Conservation (phyloP, 2,797 vertebrate genomes). For the Craterocephalus amniculus region DNA sequence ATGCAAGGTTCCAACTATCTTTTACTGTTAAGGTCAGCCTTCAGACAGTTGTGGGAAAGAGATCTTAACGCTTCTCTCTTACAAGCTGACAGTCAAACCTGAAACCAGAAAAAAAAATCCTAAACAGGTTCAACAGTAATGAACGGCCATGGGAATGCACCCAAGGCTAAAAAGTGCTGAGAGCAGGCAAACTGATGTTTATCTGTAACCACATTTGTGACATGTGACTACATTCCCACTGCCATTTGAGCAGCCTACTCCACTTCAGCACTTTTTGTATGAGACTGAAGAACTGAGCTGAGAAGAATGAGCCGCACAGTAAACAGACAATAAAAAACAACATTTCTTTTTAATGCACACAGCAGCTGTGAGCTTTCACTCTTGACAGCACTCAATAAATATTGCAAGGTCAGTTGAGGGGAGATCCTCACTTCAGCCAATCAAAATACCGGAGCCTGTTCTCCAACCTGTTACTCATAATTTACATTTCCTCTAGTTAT, state of each 20-base stretch:
- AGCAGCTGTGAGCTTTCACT: constrained; percentile 17
- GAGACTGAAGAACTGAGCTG: background rate
- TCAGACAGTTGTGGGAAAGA: constrained; percentile 31
- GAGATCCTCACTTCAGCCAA: constrained; percentile 47
- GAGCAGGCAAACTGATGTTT: constrained; percentile 53
- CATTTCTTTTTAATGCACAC: background rate
- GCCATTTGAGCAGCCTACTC: constrained; percentile 15
- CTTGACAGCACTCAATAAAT: constrained; percentile 51
- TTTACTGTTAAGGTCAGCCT: constrained; percentile 44
- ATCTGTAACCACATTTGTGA: constrained; percentile 54
- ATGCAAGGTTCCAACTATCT: constrained; percentile 34
- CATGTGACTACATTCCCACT: constrained; percentile 51
- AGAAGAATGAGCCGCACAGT: background rate
- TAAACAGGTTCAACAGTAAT: constrained; percentile 52
- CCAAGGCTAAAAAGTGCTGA: constrained; percentile 60
- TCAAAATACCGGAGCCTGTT: constrained; percentile 30
- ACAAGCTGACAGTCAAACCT: constrained; percentile 52
- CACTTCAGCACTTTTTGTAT: constrained; percentile 3
- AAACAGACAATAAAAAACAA: background rate
- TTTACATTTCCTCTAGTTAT: constrained; percentile 68
- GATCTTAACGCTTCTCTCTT: constrained; percentile 33
- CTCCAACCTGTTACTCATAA: constrained; percentile 61
- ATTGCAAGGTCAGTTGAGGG: constrained; percentile 54
- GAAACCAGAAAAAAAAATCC: constrained; percentile 15
- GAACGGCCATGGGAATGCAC: constrained; percentile 61